These are phyloP conservation scores for Scolopax mira DNA, from an alignment of 2,113 vertebrate genomes.

Conservation along the genomic window DNA sequence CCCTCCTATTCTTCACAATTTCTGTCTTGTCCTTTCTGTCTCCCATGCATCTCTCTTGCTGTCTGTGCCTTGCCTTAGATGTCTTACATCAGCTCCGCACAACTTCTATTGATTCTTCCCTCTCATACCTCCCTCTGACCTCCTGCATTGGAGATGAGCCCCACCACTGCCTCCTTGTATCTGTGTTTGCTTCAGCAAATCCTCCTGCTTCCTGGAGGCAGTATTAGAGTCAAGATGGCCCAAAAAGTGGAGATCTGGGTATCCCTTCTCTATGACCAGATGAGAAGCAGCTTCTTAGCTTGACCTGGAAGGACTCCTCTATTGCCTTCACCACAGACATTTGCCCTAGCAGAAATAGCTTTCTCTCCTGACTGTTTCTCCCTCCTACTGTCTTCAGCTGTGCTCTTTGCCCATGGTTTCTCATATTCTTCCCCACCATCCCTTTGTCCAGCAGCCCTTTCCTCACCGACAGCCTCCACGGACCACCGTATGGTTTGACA, in stretches of 20 bases:
- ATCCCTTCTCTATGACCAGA: neutral
- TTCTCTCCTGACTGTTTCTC: neutral
- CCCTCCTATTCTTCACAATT: neutral
- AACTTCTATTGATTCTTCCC: neutral
- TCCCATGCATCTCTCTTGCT: neutral
- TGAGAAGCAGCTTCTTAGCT: neutral
- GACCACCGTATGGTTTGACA: neutral
- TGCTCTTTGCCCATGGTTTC: neutral
- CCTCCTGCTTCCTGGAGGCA: neutral
- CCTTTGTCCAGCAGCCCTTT: fast-evolving
- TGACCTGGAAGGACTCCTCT: neutral
- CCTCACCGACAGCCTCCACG: neutral
- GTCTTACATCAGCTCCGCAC: neutral
- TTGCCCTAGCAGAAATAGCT: neutral
- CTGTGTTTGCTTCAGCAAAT: neutral
- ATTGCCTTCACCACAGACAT: neutral
- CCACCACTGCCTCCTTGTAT: neutral
- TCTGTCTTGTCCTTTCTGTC: neutral
- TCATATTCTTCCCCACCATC: neutral
- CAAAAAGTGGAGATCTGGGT: neutral
- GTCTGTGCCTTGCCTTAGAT: neutral
- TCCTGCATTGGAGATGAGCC: neutral
- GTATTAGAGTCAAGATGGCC: neutral
- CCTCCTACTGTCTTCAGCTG: neutral
- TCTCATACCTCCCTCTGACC: neutral